These are phyloP conservation scores for Plecturocebus donacophilus DNA, from an alignment of 2,113 vertebrate genomes.

Conservation along the genomic window DNA sequence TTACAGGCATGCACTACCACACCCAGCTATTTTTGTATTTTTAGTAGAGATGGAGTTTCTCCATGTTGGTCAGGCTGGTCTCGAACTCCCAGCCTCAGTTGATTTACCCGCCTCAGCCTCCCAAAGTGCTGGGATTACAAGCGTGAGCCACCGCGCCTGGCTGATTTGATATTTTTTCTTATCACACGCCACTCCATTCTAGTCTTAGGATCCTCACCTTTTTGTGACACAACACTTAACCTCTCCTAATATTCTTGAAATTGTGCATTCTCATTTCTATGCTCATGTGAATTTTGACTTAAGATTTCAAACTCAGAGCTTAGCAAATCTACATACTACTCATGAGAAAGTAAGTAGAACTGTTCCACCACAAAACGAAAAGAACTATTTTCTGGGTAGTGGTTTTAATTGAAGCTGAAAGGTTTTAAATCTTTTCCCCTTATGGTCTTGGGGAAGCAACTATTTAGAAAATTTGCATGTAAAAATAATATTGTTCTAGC, in stretches of 20 bases:
- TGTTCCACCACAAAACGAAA: not conserved
- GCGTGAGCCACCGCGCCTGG: no score
- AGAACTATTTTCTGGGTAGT: not conserved
- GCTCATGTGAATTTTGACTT: not conserved
- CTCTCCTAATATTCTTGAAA: not conserved
- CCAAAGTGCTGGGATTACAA: no score
- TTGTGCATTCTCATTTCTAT: not conserved
- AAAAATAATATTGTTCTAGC: conserved; percentile 42
- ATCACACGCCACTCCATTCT: not conserved
- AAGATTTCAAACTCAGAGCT: not conserved
- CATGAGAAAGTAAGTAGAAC: conserved; percentile 22
- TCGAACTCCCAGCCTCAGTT: no score
- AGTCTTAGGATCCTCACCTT: not conserved
- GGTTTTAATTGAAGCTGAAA: conserved; percentile 12
- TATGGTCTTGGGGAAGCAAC: conserved; percentile 38
- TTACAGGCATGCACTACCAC: no score
- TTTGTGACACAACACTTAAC: not conserved
- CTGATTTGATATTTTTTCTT: not conserved
- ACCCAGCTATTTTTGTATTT: no score
- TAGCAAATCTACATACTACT: not conserved
- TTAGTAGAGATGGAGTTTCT: no score
- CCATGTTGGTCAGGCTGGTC: no score
- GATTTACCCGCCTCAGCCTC: no score
- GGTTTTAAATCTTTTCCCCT: conserved; percentile 1
- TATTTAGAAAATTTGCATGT: conserved; percentile 30